Evolutionary conservation across 2,113 vertebrate genomes (phyloP), one percentile per base, ranked within the genome.

Genomic region (Upupa epops): DNA sequence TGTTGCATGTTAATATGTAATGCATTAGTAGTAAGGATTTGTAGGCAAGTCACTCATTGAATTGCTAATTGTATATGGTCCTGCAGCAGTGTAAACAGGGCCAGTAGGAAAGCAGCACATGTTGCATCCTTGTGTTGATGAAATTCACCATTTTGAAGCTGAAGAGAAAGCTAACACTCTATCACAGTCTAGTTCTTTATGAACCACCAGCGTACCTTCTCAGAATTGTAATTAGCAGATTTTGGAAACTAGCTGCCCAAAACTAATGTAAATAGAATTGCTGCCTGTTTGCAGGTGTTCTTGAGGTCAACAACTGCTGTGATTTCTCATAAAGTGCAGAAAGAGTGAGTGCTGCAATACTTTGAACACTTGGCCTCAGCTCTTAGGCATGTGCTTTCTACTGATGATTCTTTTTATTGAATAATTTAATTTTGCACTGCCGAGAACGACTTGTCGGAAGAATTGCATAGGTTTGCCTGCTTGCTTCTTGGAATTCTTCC

Each of bases 401-500:
- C 24, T 72, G 21, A 14, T 68, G 29, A 11, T 32, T 45, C 34
- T 42, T 55, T 37, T 58, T 52, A 52, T 20, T 52, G 8, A 59
- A 45, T 60, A 64, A 31, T 51, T 8, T 73, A 80, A 80, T 5
- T 22, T 87, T 79, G 14, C 11, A 51, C 22, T 86, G n/a, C 20
- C 28, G 12, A 48, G 52, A 46, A 29, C 64, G 32, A 46, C 24
- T 25, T 88, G 29, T 52, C 72, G 72, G 70, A 85, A 73, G n/a
- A 77, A 66, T 90, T 56, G 52, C 29, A 46, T 75, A 59, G 58
- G 17, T 74, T 70, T 88, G 40, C 25, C 40, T 83, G 8, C 22
- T 82, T 1, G 1, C 37, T 90, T 92, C 49, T 60, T 90, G 54
- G 28, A 88, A 65, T 92, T 94, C 25, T 90, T 60, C 69, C 48